Conservation (phyloP, 2,113 vertebrate genomes). For the Lepus europaeus region DNA sequence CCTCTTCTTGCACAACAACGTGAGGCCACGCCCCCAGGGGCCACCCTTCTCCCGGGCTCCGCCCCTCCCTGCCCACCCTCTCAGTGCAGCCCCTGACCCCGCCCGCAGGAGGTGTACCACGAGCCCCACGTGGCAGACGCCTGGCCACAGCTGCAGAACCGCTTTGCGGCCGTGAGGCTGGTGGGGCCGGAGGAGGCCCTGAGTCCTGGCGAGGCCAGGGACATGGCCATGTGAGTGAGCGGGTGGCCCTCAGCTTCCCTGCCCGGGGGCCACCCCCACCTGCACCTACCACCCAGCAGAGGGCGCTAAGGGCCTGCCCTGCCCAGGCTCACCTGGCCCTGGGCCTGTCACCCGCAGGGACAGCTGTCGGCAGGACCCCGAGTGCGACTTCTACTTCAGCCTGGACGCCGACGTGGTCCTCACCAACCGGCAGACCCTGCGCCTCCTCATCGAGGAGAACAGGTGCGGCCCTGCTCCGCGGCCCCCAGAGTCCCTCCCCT, state of each 20-base stretch:
- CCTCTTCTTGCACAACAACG: conserved; percentile 90
- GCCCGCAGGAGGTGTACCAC: conserved; percentile 88
- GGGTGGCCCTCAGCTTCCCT: background rate
- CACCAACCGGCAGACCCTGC: conserved; percentile 85
- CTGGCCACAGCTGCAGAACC: conserved; percentile 84
- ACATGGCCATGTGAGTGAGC: conserved; percentile 89
- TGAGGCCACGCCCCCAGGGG: conserved; percentile 62
- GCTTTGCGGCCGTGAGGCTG: conserved; percentile 85
- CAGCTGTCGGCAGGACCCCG: conserved; percentile 85
- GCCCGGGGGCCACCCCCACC: fast-evolving
- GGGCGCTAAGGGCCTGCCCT: too few species aligned
- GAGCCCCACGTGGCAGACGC: conserved; percentile 87
- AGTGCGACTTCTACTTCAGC: conserved; percentile 90
- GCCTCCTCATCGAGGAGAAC: conserved; percentile 89
- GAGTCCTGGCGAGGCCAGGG: conserved; percentile 87
- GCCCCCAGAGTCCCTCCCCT: background rate
- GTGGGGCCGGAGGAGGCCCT: conserved; percentile 91
- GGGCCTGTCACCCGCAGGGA: conserved; percentile 83
- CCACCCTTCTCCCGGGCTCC: fast-evolving
- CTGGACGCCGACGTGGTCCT: conserved; percentile 88
- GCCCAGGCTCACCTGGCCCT: background rate
- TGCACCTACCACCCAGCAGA: too few species aligned
- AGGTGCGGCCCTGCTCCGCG: conserved; percentile 76
- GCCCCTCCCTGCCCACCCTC: background rate
- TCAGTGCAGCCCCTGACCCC: fast-evolving